Percentiles rank a stretch among this genome's conserved stretches.
Evolutionary conservation across 1,140 invertebrate genomes (phyloP).

Genomic region (Anastrepha ludens): DNA sequence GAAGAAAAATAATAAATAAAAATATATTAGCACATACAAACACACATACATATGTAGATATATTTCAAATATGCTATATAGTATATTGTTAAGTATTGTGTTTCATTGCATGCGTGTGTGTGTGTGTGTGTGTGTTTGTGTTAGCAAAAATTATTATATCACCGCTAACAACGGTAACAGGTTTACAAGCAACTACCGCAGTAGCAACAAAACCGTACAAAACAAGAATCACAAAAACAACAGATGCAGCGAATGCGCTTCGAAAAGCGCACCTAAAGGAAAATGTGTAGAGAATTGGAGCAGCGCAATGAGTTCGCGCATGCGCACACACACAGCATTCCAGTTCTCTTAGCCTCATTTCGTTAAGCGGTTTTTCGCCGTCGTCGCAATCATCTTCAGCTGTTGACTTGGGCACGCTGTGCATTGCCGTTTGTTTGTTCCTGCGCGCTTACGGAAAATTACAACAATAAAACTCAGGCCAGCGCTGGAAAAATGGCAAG

Average conservation of each 20-base stretch:
- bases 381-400: neutral
- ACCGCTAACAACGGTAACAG: constrained; percentile 41
- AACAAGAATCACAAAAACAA: neutral
- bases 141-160: constrained; percentile 42
- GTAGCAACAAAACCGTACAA: neutral
- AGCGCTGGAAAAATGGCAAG: neutral
- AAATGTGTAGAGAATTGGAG: constrained; percentile 51
- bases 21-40: neutral
- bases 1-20: neutral
- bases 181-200: neutral
- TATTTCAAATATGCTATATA: no score
- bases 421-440: neutral
- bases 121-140: neutral
- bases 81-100: no score
- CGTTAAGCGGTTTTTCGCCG: neutral
- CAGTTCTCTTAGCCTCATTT: constrained; percentile 51
- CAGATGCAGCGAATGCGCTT: constrained; percentile 46
- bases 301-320: constrained; percentile 10
- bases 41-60: neutral
- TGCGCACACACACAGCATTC: neutral
- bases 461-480: neutral
- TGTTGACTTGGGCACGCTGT: neutral
- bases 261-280: neutral
- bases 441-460: constrained; percentile 40
- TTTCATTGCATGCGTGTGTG: no score